phyloP scores from a whole-genome alignment of 1,140 invertebrate species.

The Dryas iulia region DNA sequence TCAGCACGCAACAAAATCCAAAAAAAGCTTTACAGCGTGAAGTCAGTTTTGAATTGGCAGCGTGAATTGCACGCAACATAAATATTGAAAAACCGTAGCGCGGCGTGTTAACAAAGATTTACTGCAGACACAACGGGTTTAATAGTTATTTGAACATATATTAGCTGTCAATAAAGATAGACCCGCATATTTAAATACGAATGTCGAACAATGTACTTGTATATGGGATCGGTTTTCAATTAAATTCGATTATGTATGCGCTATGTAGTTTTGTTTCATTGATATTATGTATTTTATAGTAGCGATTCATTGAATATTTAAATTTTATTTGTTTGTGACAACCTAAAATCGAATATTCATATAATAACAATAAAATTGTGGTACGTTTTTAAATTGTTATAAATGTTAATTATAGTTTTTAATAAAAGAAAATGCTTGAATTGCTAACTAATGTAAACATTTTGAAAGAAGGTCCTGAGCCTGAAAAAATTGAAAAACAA shows the following conservation, averaged over 20 bases:
- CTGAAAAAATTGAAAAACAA: no score
- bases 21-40: slow-evolving; percentile 26
- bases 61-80: slow-evolving; percentile 66
- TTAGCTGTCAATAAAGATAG: slow-evolving; percentile 63
- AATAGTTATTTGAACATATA: slow-evolving; percentile 63
- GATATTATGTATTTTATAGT: slow-evolving; percentile 9
- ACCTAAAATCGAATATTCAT: neutral
- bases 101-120: slow-evolving; percentile 69
- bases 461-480: no score
- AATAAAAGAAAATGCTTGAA: no score
- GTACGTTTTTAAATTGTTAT: no score
- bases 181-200: slow-evolving; percentile 54
- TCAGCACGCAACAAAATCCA: slow-evolving; percentile 1
- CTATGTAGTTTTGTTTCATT: slow-evolving; percentile 15
- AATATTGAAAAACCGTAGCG: slow-evolving; percentile 57
- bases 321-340: slow-evolving; percentile 1
- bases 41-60: slow-evolving; percentile 41
- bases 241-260: slow-evolving; percentile 11
- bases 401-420: no score
- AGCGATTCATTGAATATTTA: neutral
- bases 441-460: no score
- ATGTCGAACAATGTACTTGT: slow-evolving; percentile 11
- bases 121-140: slow-evolving; percentile 48
- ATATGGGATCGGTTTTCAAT: slow-evolving; percentile 27
- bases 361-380: neutral